Evolutionary conservation across 2,888 invertebrate species (phyloP).

Genomic region (Phorcus lineatus): DNA sequence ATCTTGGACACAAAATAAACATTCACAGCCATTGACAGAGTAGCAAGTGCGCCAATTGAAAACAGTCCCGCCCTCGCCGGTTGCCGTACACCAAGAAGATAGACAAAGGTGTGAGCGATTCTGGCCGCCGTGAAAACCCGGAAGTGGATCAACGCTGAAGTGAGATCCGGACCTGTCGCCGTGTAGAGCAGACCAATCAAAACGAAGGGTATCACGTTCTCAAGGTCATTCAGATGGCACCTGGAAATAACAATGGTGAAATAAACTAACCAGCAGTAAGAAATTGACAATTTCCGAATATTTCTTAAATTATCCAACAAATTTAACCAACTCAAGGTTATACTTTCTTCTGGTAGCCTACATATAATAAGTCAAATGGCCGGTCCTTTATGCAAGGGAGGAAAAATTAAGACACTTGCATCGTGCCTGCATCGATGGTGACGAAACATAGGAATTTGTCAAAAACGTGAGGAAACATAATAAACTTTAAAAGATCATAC

Average conservation of each 20-base stretch:
- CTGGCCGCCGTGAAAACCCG: constrained; percentile 79
- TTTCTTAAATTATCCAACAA: too few species aligned
- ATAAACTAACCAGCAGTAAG: too few species aligned
- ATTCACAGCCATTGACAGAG: constrained; percentile 77
- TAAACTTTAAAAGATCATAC: too few species aligned
- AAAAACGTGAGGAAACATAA: too few species aligned
- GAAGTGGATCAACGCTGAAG: constrained; percentile 79
- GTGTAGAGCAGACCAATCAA: constrained; percentile 80
- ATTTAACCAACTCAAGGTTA: too few species aligned
- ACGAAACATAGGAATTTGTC: too few species aligned
- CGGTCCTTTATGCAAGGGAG: too few species aligned
- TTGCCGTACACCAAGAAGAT: constrained; percentile 81
- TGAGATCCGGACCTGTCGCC: constrained; percentile 79
- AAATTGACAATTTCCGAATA: too few species aligned
- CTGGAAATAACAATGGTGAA: constrained; percentile 71
- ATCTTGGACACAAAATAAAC: not conserved
- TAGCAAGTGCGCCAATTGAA: constrained; percentile 75
- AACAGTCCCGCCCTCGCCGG: constrained; percentile 78
- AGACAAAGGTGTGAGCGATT: constrained; percentile 81
- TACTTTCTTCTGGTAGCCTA: too few species aligned
- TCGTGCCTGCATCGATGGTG: too few species aligned
- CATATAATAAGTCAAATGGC: too few species aligned
- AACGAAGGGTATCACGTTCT: constrained; percentile 83
- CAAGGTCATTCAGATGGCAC: constrained; percentile 84
- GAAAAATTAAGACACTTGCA: too few species aligned